These are phyloP conservation scores for Ranitomeya variabilis DNA, from an alignment of 2,113 vertebrate species.

Conservation along the genomic window DNA sequence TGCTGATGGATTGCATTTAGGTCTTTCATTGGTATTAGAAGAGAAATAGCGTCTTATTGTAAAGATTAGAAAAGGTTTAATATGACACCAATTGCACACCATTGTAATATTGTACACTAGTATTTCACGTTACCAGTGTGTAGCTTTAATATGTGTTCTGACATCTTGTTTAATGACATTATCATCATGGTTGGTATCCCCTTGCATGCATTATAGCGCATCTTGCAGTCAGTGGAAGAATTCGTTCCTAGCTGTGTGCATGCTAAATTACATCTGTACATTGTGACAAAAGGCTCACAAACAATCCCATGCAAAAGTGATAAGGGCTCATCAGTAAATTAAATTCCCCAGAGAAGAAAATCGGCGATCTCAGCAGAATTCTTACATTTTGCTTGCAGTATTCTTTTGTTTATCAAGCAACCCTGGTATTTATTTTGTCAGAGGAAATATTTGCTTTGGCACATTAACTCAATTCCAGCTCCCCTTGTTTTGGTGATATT, in stretches of 20 bases:
- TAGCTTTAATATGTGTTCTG: neutral
- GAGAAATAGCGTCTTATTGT: neutral
- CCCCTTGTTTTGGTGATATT: constrained; percentile 3
- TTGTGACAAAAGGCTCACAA: neutral
- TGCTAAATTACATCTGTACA: neutral
- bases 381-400: neutral
- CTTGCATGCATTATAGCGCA: neutral
- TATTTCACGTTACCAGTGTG: neutral
- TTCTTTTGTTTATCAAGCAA: constrained; percentile 30
- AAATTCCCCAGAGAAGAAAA: constrained; percentile 26
- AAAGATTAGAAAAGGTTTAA: neutral
- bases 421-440: constrained; percentile 38
- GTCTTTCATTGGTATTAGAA: neutral
- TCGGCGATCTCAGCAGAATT: constrained; percentile 27
- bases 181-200: neutral
- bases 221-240: neutral
- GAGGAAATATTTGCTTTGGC: constrained; percentile 48
- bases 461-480: constrained; percentile 33
- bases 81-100: neutral
- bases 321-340: constrained; percentile 38
- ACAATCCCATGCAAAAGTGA: neutral
- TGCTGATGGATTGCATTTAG: neutral
- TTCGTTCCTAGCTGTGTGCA: constrained; percentile 7
- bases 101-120: neutral
- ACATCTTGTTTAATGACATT: neutral